phyloP scores from a whole-genome alignment of 1,140 invertebrate species.

The Cydia splendana region DNA sequence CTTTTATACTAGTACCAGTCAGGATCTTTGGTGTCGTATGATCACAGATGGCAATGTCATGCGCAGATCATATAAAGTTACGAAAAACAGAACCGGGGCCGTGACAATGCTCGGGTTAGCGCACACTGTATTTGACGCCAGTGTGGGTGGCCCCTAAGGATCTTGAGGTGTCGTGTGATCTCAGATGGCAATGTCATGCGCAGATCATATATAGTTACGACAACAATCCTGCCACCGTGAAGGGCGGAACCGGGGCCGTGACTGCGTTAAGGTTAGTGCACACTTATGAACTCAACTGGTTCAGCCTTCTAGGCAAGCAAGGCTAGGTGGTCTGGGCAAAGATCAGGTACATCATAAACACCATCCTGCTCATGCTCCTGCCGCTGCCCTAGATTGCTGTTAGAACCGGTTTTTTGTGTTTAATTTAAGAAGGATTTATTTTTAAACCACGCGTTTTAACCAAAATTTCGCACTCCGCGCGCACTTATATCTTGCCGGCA shows the following conservation, averaged over 20 bases:
- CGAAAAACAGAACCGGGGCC: slow-evolving; percentile 34
- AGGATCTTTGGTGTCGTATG: slow-evolving; percentile 8
- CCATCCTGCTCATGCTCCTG: too few relatives aligned
- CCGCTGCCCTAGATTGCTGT: too few relatives aligned
- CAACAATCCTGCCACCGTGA: slow-evolving; percentile 47
- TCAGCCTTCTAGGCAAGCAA: too few relatives aligned
- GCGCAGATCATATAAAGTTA: slow-evolving; percentile 42
- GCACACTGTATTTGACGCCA: neutral
- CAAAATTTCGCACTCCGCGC: too few relatives aligned
- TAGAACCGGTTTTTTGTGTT: too few relatives aligned
- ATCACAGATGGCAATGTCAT: neutral
- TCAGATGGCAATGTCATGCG: neutral
- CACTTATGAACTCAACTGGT: neutral
- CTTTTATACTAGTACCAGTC: too few relatives aligned
- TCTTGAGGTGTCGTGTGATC: neutral
- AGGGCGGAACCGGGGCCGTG: slow-evolving; percentile 34
- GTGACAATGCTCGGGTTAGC: neutral
- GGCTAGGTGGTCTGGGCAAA: too few relatives aligned
- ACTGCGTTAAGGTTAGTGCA: neutral
- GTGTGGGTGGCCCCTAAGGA: neutral
- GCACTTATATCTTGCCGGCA: too few relatives aligned
- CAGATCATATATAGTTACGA: slow-evolving; percentile 43
- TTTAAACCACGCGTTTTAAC: too few relatives aligned
- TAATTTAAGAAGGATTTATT: too few relatives aligned
- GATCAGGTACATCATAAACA: too few relatives aligned